These are phyloP conservation scores for Ormyrus pomaceus DNA, from an alignment of 2,888 invertebrate species.

Conservation along the genomic window DNA sequence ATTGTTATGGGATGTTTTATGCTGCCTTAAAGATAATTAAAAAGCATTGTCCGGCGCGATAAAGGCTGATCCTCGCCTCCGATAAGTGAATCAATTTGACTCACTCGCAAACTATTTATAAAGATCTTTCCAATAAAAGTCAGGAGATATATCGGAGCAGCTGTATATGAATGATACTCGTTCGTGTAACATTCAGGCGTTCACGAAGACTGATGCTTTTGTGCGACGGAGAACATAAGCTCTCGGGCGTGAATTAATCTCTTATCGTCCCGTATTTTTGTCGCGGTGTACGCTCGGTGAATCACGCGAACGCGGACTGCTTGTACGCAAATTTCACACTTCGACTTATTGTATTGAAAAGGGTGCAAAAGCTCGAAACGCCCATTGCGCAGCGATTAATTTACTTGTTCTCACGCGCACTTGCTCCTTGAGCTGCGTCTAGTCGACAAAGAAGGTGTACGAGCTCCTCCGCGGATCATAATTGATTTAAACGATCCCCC, in stretches of 20 bases:
- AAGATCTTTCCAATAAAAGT: constrained; percentile 5
- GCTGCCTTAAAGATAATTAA: constrained; percentile 12
- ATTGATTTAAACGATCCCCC: constrained; percentile 30
- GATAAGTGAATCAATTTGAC: constrained; percentile 25
- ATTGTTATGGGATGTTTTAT: no score
- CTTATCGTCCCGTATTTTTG: neutral
- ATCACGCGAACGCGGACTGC: neutral
- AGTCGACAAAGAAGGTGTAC: neutral
- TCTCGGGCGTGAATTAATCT: neutral
- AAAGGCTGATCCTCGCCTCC: neutral
- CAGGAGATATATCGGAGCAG: no score
- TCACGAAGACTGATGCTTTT: constrained; percentile 34
- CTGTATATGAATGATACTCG: neutral
- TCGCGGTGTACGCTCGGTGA: neutral
- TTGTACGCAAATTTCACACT: constrained; percentile 5
- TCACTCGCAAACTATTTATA: constrained; percentile 19
- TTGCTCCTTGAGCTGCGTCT: neutral
- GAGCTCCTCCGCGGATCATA: neutral
- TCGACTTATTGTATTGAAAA: neutral
- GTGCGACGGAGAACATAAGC: constrained; percentile 5
- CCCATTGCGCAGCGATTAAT: constrained; percentile 24
- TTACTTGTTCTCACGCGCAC: constrained; percentile 21
- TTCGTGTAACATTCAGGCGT: constrained; percentile 1
- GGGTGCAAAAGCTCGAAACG: neutral
- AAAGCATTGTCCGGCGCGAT: constrained; percentile 12